Base-by-base conservation (phyloP, 1,140 invertebrate genomes). In the Cyclargus thomasi region DNA sequence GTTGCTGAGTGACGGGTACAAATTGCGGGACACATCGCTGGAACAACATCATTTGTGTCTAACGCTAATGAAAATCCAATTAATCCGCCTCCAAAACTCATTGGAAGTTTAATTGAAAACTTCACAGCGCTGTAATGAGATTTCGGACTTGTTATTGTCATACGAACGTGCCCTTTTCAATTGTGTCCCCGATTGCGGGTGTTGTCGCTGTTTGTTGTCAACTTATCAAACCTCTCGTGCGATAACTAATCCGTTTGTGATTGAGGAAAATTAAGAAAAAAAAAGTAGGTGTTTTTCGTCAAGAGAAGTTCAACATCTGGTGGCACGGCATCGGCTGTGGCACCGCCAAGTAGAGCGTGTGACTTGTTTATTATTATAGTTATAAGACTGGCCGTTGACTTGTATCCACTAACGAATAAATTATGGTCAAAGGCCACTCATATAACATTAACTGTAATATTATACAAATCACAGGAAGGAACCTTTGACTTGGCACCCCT, bases 71-170 rank as follows among this genome's bases (percentile, higher is more conserved):
- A 86, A 89, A 89, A 86, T 85, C 82, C 84, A 88, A 89, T 89
- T 89, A 89, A 87, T 89, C 86, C 82, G 71, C 81, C 79, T 86
- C 81, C 80, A 79, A 86, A 87, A 89, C 85, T 89, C 85, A 85
- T 87, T 84, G 75, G 80, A 87, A 89, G 85, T 87, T 89, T 89
- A 89, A 89, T 89, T 89, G 86, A 87, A 89, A 89, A 87, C 81
- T 87, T 81, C 74, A 74, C 69, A 74, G 78, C 85, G 80, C 85
- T 83, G 82, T 86, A 89, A 87, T 89, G 83, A 88, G 80, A 86
- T 82, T 86, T 83, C 70, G 77, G 78, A 81, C 75, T 83, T 86
- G 83, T 80, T 85, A 86, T 84, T 83, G 85, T 85, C 80, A 80
- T 78, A 80, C 79, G 78, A 77, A 80, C 69, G 72, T 78, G 71